Conservation (phyloP, 2,113 vertebrate species). For the Australoheros scitulus region DNA sequence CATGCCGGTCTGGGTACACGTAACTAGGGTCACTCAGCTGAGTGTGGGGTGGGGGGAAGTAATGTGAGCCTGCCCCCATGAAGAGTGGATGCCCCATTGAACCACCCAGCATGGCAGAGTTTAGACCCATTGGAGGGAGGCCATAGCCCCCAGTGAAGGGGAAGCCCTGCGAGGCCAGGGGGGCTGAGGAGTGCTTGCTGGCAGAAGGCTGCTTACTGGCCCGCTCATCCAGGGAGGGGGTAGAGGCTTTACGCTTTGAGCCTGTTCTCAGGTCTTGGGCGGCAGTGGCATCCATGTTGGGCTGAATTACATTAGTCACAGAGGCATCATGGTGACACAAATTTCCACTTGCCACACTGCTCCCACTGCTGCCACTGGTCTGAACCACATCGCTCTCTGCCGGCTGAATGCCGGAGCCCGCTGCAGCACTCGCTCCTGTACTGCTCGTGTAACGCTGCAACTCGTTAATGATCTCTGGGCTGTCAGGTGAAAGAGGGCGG, state of each 20-base stretch:
- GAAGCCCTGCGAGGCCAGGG: conserved; percentile 85
- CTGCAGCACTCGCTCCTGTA: conserved; percentile 70
- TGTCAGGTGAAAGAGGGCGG: conserved; percentile 89
- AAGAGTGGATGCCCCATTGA: conserved; percentile 87
- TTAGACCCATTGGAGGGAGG: conserved; percentile 87
- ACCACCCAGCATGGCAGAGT: conserved; percentile 85
- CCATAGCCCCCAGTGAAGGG: conserved; percentile 85
- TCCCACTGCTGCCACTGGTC: conserved; percentile 42
- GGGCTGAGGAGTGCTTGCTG: conserved; percentile 78
- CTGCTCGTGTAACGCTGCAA: conserved; percentile 87
- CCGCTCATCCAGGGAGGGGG: conserved; percentile 77
- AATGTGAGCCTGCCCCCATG: conserved; percentile 86
- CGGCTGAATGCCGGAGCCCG: not conserved
- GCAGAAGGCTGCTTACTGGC: conserved; percentile 82
- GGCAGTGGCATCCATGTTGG: conserved; percentile 66
- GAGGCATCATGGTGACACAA: conserved; percentile 39
- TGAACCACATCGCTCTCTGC: conserved; percentile 38
- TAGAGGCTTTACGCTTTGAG: conserved; percentile 86
- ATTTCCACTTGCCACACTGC: conserved; percentile 7
- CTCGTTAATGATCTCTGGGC: conserved; percentile 91
- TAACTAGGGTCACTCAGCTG: conserved; percentile 87
- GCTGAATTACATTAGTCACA: conserved; percentile 56
- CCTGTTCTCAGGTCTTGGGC: conserved; percentile 85
- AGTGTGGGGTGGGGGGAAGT: conserved; percentile 85
- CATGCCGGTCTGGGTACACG: conserved; percentile 87